These are phyloP conservation scores for Anastrepha ludens DNA, from an alignment of 1,140 invertebrate genomes.

Conservation along the genomic window DNA sequence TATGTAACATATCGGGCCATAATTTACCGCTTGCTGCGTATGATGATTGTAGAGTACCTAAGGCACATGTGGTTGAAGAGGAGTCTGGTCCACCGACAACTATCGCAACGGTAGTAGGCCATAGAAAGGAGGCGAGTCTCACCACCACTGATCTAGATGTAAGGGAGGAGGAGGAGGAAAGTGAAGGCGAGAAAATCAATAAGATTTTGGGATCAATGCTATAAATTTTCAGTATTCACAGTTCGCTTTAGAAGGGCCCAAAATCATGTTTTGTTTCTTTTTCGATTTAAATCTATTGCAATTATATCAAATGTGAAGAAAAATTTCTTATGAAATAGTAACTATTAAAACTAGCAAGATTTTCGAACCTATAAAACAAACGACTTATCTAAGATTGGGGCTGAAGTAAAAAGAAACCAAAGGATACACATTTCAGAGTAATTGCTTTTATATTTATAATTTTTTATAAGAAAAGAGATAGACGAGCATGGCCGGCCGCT, in stretches of 20 bases:
- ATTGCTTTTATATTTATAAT: no score
- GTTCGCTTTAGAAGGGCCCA: not conserved
- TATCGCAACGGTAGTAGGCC: not conserved
- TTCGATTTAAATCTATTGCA: not conserved
- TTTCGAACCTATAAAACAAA: no score
- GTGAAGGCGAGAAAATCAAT: not conserved
- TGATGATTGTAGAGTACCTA: conserved; percentile 10
- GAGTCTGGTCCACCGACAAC: not conserved
- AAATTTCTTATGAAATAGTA: not conserved
- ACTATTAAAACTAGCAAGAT: not conserved
- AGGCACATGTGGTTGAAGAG: not conserved
- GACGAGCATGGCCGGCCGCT: no score
- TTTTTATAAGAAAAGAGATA: no score
- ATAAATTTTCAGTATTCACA: not conserved
- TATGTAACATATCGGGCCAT: not conserved
- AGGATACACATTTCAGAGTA: no score
- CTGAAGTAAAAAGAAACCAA: no score
- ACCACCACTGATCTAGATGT: not conserved
- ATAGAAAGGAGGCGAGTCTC: not conserved
- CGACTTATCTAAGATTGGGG: no score
- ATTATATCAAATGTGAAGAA: not conserved
- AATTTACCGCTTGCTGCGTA: not conserved
- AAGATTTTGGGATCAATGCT: conserved; percentile 16
- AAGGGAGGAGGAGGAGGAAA: not conserved
- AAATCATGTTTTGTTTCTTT: not conserved